Evolutionary conservation across 2,797 vertebrate genomes (phyloP).

Genomic region (Staurois parvus): DNA sequence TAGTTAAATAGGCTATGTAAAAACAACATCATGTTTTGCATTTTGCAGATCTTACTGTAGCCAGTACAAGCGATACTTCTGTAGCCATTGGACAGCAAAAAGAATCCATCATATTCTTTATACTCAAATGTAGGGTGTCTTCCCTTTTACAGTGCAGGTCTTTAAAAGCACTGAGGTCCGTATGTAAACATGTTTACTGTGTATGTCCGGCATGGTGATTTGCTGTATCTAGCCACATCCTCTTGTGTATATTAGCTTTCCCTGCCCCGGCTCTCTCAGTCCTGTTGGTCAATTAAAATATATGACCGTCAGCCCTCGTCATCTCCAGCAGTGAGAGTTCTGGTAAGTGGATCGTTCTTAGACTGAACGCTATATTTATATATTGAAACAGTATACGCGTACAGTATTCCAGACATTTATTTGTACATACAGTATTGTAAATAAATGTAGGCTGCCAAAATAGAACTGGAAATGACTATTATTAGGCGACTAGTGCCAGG

Average conservation of each 20-base stretch:
- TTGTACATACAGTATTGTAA: constrained; percentile 32
- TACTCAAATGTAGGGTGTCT: neutral
- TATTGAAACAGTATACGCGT: constrained; percentile 1
- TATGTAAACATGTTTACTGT: constrained; percentile 18
- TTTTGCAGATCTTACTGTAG: too few relatives aligned
- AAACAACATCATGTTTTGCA: too few relatives aligned
- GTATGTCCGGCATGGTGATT: neutral
- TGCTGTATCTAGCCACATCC: neutral
- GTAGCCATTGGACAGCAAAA: neutral
- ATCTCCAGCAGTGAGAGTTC: neutral
- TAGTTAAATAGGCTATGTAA: too few relatives aligned
- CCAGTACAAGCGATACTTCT: too few relatives aligned
- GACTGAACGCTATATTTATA: neutral
- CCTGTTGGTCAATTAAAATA: neutral
- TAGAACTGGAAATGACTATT: constrained; percentile 32
- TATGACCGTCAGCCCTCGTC: neutral
- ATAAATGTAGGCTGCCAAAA: neutral
- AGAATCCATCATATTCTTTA: neutral
- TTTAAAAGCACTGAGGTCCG: neutral
- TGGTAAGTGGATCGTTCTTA: neutral
- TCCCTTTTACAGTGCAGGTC: neutral
- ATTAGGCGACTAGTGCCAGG: constrained; percentile 27
- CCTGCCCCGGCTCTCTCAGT: neutral
- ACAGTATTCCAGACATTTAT: constrained; percentile 26
- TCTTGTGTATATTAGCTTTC: neutral